phyloP scores from a whole-genome alignment of 2,888 invertebrate species.

The Pherbina coryleti region DNA sequence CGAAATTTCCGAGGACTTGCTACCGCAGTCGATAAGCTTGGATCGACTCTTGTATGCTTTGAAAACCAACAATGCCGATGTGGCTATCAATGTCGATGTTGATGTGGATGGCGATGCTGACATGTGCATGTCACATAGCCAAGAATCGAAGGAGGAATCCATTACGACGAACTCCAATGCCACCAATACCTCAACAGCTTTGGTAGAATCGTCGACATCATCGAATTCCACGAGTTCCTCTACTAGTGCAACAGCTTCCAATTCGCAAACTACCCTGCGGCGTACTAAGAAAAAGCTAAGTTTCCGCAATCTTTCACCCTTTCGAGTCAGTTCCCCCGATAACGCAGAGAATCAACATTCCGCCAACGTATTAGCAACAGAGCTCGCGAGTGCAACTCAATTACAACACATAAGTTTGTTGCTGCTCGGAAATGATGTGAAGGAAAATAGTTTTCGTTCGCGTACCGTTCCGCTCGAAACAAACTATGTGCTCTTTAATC shows the following conservation, averaged over 20 bases:
- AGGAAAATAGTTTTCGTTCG: constrained; percentile 59
- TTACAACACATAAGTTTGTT: constrained; percentile 55
- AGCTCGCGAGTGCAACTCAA: constrained; percentile 59
- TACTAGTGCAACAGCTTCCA: constrained; percentile 51
- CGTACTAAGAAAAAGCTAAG: constrained; percentile 64
- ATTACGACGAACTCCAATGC: constrained; percentile 50
- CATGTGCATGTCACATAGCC: constrained; percentile 62
- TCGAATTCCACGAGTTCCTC: constrained; percentile 55
- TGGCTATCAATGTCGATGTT: not conserved
- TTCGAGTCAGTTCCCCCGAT: constrained; percentile 57
- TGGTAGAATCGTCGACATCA: constrained; percentile 63
- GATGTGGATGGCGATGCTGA: not conserved
- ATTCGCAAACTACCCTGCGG: constrained; percentile 53
- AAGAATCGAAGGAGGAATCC: constrained; percentile 61
- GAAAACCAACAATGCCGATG: constrained; percentile 43
- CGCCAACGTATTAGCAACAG: constrained; percentile 43
- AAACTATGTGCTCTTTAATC: constrained; percentile 68
- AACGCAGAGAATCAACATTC: not conserved
- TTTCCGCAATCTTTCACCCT: constrained; percentile 65
- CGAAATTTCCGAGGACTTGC: constrained; percentile 27
- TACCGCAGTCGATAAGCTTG: constrained; percentile 49
- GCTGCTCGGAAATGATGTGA: constrained; percentile 53
- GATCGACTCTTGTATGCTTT: constrained; percentile 54
- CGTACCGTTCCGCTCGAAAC: constrained; percentile 68
- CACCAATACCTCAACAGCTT: constrained; percentile 59